Evolutionary conservation across 1,140 invertebrate species (phyloP).

Genomic region (Hylyphantes graminicola): DNA sequence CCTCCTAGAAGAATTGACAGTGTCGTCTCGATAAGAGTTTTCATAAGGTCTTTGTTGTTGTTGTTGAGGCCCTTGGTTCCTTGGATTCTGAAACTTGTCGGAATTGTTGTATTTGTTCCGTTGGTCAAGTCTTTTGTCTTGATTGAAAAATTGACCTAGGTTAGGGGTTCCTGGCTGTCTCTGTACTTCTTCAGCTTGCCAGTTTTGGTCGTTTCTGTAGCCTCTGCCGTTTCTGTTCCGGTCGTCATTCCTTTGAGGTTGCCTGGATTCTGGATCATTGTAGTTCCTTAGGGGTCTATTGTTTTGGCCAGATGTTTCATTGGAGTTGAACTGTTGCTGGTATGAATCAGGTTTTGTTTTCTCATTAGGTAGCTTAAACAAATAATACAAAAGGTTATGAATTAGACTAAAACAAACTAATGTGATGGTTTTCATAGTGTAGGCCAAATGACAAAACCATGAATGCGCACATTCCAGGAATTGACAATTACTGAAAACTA

Average conservation of each 20-base stretch:
- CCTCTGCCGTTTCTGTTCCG: constrained; percentile 13
- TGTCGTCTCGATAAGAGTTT: constrained; percentile 22
- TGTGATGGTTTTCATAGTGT: too few species aligned
- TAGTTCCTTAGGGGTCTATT: neutral
- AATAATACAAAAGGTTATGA: neutral
- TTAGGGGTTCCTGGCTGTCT: neutral
- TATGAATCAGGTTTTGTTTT: constrained; percentile 21
- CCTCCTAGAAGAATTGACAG: constrained; percentile 4
- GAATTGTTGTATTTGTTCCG: constrained; percentile 34
- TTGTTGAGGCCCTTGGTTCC: constrained; percentile 18
- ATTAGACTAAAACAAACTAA: neutral
- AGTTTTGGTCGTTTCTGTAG: neutral
- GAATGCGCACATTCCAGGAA: neutral
- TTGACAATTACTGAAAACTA: neutral
- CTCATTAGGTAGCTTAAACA: constrained; percentile 3
- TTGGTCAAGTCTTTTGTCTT: constrained; percentile 31
- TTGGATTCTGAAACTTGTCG: constrained; percentile 20
- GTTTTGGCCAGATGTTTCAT: constrained; percentile 8
- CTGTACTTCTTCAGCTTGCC: constrained; percentile 6
- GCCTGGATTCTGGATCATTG: constrained; percentile 17
- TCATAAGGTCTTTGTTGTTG: constrained; percentile 6
- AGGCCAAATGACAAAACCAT: too few species aligned
- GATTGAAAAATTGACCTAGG: constrained; percentile 8
- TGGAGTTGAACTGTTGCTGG: neutral
- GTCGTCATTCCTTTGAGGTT: constrained; percentile 16